Conservation (phyloP, 1,140 invertebrate species). For the Bactericera cockerelli region DNA sequence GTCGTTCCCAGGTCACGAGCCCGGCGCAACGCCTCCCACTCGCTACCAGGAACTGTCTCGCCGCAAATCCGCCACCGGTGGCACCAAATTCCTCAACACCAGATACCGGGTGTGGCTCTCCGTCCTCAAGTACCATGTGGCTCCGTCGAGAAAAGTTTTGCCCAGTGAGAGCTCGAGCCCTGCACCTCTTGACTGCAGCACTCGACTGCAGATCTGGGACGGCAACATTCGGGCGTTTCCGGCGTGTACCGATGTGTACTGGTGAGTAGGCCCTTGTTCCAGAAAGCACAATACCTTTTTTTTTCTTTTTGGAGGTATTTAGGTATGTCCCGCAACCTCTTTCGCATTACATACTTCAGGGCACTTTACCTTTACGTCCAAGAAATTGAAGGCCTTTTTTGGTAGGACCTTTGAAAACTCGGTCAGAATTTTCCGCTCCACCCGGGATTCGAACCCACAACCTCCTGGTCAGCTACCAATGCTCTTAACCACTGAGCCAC, state of each 20-base stretch:
- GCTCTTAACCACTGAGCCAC: no score
- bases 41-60: constrained; percentile 30
- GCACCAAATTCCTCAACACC: constrained; percentile 33
- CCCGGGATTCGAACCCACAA: no score
- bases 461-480: no score
- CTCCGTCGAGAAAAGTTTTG: constrained; percentile 34
- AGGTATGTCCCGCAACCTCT: no score
- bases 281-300: no score
- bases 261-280: no score
- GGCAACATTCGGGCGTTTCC: constrained; percentile 56
- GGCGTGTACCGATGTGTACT: constrained; percentile 61
- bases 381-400: no score
- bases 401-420: no score
- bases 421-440: no score
- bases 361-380: no score
- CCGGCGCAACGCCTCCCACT: constrained; percentile 16
- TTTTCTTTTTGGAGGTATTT: no score
- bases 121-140: constrained; percentile 69
- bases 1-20: constrained; percentile 17
- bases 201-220: constrained; percentile 67
- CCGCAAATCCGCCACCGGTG: constrained; percentile 23
- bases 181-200: constrained; percentile 41
- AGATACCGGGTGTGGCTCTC: constrained; percentile 72
- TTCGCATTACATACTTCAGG: no score
- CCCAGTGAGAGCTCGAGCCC: constrained; percentile 31